A percentile compares a stretch with the other conserved stretches of the same genome.
Conservation (phyloP, 2,113 vertebrate genomes). For the Cnemophilus loriae region DNA sequence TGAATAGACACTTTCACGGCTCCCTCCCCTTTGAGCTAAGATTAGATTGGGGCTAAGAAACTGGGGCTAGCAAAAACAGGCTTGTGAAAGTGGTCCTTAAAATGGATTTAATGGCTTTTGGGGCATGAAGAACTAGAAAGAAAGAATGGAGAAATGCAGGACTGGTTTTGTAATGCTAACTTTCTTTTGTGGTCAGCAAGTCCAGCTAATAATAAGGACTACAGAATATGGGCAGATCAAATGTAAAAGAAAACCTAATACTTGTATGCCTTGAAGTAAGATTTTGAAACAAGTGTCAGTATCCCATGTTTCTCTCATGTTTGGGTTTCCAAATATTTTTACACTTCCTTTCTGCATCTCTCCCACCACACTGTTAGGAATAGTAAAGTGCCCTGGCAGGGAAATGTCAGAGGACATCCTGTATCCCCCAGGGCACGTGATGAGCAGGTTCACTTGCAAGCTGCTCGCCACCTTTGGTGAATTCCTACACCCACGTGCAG, state of each 20-base stretch:
- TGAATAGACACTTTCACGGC: neutral
- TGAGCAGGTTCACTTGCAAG: neutral
- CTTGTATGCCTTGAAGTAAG: neutral
- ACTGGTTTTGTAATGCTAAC: neutral
- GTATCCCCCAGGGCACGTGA: neutral
- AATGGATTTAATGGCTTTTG: neutral
- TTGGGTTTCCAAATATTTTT: neutral
- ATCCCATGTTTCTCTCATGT: neutral
- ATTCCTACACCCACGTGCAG: neutral
- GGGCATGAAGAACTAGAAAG: neutral
- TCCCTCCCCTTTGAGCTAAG: slow-evolving; percentile 10
- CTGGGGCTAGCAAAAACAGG: neutral
- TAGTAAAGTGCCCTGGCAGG: neutral
- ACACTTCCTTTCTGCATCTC: neutral
- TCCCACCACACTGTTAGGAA: neutral
- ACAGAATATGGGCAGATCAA: neutral
- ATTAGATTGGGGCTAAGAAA: neutral
- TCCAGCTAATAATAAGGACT: neutral
- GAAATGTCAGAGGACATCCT: neutral
- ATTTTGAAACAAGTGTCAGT: neutral
- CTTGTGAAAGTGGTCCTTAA: neutral
- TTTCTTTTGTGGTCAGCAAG: rapidly evolving
- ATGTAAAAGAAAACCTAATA: neutral
- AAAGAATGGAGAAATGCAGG: neutral
- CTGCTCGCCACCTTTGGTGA: neutral